A percentile compares a stretch with the other conserved stretches of the same genome.
Conservation (phyloP, 2,797 vertebrate species). For the Rhinophrynus dorsalis region DNA sequence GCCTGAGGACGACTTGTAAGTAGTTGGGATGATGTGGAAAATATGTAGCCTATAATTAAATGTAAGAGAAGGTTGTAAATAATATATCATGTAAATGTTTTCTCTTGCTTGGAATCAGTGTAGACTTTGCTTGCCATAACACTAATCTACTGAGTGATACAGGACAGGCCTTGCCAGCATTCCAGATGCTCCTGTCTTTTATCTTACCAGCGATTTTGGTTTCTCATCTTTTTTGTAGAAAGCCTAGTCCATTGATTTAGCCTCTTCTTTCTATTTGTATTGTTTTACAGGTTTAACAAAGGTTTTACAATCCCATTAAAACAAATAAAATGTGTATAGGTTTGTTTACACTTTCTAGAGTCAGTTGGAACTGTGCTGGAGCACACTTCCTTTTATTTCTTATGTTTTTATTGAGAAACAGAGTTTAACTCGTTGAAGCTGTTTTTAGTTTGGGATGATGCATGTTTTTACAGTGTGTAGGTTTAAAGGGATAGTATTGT, state of each 20-base stretch:
- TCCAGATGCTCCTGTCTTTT: not conserved
- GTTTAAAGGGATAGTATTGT: too few relatives aligned
- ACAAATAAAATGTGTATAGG: not conserved
- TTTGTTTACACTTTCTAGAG: too few relatives aligned
- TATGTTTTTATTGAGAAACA: too few relatives aligned
- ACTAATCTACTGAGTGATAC: not conserved
- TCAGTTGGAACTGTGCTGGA: too few relatives aligned
- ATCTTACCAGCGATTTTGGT: not conserved
- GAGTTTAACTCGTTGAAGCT: too few relatives aligned
- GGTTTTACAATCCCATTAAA: not conserved
- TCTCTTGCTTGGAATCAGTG: not conserved
- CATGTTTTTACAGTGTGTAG: too few relatives aligned
- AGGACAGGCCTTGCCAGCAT: conserved; percentile 1
- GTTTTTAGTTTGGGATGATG: too few relatives aligned
- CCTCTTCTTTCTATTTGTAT: not conserved
- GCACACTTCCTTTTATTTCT: too few relatives aligned
- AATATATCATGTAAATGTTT: not conserved
- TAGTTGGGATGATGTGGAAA: too few relatives aligned
- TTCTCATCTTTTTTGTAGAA: not conserved
- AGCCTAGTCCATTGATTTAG: conserved; percentile 10
- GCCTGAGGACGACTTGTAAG: too few relatives aligned
- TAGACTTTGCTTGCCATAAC: not conserved
- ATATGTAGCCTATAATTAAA: too few relatives aligned
- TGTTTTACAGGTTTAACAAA: not conserved
- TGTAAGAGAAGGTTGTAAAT: too few relatives aligned